Percentiles rank a stretch among this genome's conserved stretches.
Conservation (phyloP, 2,797 vertebrate species). For the Miichthys miiuy region DNA sequence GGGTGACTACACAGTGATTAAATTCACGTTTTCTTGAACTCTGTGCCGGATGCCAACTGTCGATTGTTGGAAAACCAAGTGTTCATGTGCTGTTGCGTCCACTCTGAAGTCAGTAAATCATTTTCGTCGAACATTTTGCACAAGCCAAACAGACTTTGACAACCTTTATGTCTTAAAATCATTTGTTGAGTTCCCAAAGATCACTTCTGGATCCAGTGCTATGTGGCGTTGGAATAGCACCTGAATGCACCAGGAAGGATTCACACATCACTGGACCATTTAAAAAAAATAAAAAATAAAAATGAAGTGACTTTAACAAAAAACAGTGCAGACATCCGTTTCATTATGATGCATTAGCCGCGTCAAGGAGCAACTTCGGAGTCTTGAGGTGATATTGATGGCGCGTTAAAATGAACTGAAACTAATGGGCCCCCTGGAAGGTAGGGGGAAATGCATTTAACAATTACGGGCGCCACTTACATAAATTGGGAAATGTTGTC, state of each 20-base stretch:
- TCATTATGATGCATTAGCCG: slow-evolving; percentile 1
- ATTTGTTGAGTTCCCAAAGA: background rate
- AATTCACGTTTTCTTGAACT: too few relatives aligned
- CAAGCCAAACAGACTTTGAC: background rate
- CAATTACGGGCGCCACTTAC: slow-evolving; percentile 9
- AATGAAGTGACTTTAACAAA: background rate
- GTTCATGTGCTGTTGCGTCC: background rate
- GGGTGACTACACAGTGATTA: too few relatives aligned
- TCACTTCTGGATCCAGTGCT: background rate
- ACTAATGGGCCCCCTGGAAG: background rate
- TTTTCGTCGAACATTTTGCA: too few relatives aligned
- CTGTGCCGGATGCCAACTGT: too few relatives aligned
- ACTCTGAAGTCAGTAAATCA: background rate
- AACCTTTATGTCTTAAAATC: background rate
- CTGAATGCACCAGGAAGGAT: background rate
- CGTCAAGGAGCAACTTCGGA: background rate
- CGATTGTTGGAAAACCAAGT: too few relatives aligned
- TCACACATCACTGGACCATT: background rate
- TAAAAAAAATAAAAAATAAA: slow-evolving; percentile 7
- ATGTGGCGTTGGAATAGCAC: background rate
- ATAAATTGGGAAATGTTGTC: slow-evolving; percentile 5
- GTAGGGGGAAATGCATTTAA: background rate
- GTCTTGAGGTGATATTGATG: slow-evolving; percentile 9
- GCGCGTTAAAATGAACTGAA: background rate
- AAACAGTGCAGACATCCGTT: background rate